A percentile compares a stretch with the other conserved stretches of the same genome.
These are phyloP conservation scores for Rhabdornis inornatus DNA, from an alignment of 2,113 vertebrate genomes.

Conservation along the genomic window DNA sequence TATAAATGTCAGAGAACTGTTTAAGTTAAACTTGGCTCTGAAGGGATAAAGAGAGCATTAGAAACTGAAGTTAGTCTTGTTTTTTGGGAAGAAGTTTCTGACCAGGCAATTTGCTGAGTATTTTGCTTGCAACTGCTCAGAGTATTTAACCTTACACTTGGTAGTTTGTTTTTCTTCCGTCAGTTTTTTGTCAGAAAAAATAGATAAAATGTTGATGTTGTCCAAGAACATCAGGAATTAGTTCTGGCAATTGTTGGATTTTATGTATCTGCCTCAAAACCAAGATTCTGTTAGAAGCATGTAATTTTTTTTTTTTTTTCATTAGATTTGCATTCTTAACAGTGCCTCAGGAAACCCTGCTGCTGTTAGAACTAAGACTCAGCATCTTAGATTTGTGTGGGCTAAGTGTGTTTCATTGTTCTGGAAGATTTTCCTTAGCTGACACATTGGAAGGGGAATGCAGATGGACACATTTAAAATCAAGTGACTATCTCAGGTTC, in stretches of 20 bases:
- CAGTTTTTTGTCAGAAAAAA: neutral
- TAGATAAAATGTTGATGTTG: neutral
- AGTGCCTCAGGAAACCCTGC: neutral
- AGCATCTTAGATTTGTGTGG: neutral
- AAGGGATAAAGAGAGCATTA: neutral
- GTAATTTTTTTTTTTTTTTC: neutral
- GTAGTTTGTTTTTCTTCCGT: neutral
- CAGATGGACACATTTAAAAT: neutral
- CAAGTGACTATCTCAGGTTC: neutral
- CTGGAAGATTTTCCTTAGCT: neutral
- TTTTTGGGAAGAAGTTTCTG: neutral
- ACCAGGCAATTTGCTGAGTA: neutral
- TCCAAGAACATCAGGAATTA: neutral
- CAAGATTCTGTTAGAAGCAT: neutral
- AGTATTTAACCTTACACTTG: neutral
- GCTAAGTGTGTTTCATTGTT: neutral
- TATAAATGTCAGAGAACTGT: neutral
- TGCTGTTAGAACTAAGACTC: neutral
- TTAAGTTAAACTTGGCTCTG: neutral
- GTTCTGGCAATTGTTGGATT: neutral
- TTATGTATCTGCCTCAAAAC: neutral
- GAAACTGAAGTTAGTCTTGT: neutral
- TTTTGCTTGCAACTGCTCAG: neutral
- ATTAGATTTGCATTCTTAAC: neutral
- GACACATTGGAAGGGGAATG: neutral